Base-by-base conservation (phyloP, 2,888 invertebrate species). In the Drosophila percnosoma region DNA sequence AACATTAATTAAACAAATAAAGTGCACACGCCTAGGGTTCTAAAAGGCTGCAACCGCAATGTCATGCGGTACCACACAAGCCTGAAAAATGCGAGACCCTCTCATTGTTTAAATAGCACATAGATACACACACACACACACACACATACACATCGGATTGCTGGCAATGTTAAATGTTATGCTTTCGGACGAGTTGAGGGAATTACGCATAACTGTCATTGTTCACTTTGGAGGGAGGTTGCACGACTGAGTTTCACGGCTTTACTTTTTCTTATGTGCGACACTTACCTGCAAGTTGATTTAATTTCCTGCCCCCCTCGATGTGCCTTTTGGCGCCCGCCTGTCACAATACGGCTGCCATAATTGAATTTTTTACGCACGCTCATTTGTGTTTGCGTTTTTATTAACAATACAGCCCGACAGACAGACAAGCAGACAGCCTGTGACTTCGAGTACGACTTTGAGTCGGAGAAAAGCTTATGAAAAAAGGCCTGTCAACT, bases 311-410 rank as follows among this genome's bases (percentile, higher is more conserved):
- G 52, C 38, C 54, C 51, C 49, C 57, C 48, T 7, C 40, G 49
- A 27, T 45, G 1, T 40, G 58, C 65, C 74, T 73, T 83, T 74
- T 64, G 68, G 63, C 86, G 58, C n/a, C 34, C 21, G 48, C 15
- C 51, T 34, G 52, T 71, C 70, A 60, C 75, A 74, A 53, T 67
- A 64, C 60, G 51, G 68, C 66, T 60, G 61, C 78, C 82, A 82
- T 86, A 86, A 86, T 86, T 86, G 85, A 86, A 86, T 89, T 86
- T 86, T 89, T 89, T 86, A 86, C 85, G 88, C 85, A 86, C 88
- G 87, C 90, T 86, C 85, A 86, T 86, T 86, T 89, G 90, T 89
- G 88, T 89, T 86, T 86, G 85, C 75, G 85, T 89, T 84, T 84
- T 89, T 85, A 85, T 85, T 85, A 89, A 89, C 84, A 85, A 79